Evolutionary conservation across 2,113 vertebrate species (phyloP), one percentile per base, ranked within the genome.

Genomic region (Xiphophorus hellerii): DNA sequence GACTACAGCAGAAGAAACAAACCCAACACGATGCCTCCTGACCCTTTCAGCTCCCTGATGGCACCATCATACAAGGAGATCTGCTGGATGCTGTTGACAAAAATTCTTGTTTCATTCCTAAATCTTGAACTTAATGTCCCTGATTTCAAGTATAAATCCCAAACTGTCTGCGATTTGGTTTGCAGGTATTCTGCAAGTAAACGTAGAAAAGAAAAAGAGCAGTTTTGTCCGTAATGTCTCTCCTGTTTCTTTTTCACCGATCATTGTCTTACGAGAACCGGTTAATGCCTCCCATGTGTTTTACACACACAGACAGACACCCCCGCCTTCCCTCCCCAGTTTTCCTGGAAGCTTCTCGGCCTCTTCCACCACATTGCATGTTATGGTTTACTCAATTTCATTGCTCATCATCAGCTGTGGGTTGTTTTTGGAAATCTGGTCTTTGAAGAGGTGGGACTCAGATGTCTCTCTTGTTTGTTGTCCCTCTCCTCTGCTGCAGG

Each of bases 401-500:
- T 89, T 92, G 89, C 84, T 93, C 86, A 84, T 90, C 85, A 84
- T 80, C 80, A 82, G 81, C 84, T 89, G 83, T 74, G 83, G 85
- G 66, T 88, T 90, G 83, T 89, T 89, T 90, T 90, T 75, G 78
- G 76, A 79, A 78, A 64, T 58, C 69, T 39, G 71, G 12, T 54
- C 73, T 88, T 86, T 87, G 84, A 89, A 88, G 83, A 90, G 76
- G 69, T 77, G 69, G 76, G 5, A 81, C 76, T 87, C 33, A 62
- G 20, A 78, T 76, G 67, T 70, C 48, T 78, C 35, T 79, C 5
- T 73, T 42, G 82, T 81, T 82, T 81, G 66, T 75, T 71, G 69
- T 69, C 74, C 39, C 66, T 48, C 68, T 13, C 62, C 44, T 65
- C 30, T 60, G 30, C 81, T 69, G 31, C 90, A 99, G 98, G 97